Evolutionary conservation across 2,797 vertebrate genomes (phyloP), one percentile per base, ranked within the genome.

Genomic region (Peromyscus attwateri): DNA sequence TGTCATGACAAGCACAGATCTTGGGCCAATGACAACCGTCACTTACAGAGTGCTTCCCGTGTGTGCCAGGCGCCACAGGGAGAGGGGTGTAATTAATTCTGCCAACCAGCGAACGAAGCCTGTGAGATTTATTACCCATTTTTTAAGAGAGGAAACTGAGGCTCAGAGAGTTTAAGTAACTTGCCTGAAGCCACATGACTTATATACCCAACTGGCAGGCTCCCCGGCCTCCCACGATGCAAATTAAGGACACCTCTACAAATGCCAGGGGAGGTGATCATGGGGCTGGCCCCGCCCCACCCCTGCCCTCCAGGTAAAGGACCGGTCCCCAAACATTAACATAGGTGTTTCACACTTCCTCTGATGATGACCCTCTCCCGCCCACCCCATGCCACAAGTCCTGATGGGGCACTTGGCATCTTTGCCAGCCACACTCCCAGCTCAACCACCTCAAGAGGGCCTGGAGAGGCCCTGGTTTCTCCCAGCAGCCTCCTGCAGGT

Each of bases 61-160:
- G 68, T 81, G 88, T 64, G 68, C 93, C 62, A 23, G 70, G 91
- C 52, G 12, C 81, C 3, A 0, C 40, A 12, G 21, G 7, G 17
- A 60, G 10, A 85, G 43, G 92, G 76, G 66, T 91, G 40, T 71
- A 66, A 87, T 93, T 93, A 66, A 34, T 27, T 16, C 23, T 81
- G 55, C 40, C 92, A 25, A 21, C 8, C 40, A 31, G 40, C 64
- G 25, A 76, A 49, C 3, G 92, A 90, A 79, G 49, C 9, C 85
- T 76, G 43, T 27, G 71, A 77, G 71, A 92, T 89, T 92, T 46
- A 52, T 81, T n/a, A 89, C 10, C 64, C 57, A 3, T 80, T 88
- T 80, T 81, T 90, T 27, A 80, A 95, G 85, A 43, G 89, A 95
- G 52, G 92, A 85, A 92, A 96, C 91, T 87, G 92, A 91, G 94